Conservation (phyloP, 2,113 vertebrate genomes). For the Carassius carassius region DNA sequence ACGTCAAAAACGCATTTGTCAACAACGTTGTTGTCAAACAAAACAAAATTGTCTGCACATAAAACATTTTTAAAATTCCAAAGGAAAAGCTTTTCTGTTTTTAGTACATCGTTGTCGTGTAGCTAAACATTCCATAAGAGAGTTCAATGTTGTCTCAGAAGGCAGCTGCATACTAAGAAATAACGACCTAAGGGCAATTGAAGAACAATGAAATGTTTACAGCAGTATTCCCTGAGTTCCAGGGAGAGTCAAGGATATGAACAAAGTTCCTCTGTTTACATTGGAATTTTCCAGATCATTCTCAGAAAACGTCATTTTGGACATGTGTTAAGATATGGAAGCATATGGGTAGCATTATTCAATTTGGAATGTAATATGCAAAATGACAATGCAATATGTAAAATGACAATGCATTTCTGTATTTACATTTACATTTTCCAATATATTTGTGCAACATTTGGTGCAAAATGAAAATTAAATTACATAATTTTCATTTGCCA, state of each 20-base stretch:
- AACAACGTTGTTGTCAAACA: neutral
- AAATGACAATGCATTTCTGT: too few relatives aligned
- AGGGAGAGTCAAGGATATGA: constrained; percentile 12
- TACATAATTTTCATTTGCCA: too few relatives aligned
- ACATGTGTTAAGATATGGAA: neutral
- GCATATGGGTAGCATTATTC: too few relatives aligned
- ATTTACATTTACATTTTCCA: too few relatives aligned
- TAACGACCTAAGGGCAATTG: neutral
- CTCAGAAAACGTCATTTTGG: neutral
- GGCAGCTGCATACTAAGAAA: neutral
- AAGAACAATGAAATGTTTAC: neutral
- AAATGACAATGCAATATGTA: too few relatives aligned
- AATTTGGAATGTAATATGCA: too few relatives aligned
- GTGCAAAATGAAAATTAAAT: too few relatives aligned
- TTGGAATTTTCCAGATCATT: neutral
- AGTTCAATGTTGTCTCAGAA: neutral
- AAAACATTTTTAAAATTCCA: neutral
- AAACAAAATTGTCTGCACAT: neutral
- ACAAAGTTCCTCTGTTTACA: constrained; percentile 22
- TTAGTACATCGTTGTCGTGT: neutral
- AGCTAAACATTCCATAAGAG: neutral
- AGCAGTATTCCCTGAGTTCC: constrained; percentile 14
- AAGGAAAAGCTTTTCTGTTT: neutral
- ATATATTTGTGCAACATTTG: too few relatives aligned
- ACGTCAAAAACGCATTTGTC: too few relatives aligned